Percentiles rank a stretch among this genome's conserved stretches.
phyloP scores from a whole-genome alignment of 2,888 invertebrate genomes.

The Tanypteryx hageni region DNA sequence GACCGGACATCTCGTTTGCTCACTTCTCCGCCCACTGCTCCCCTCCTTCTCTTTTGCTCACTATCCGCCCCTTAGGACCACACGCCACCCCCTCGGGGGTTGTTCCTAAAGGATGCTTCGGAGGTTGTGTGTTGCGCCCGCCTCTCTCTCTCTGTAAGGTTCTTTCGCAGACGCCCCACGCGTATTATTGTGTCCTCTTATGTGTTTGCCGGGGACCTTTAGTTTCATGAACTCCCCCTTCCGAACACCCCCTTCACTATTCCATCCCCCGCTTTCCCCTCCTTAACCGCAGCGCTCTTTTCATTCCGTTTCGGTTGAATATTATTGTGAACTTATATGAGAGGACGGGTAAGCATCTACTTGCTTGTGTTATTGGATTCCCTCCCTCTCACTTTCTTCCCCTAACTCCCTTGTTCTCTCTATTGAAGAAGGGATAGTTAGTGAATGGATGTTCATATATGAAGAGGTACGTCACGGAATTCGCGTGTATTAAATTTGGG shows the following conservation, averaged over 20 bases:
- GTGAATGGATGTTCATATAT: slow-evolving; percentile 27
- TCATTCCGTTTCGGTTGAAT: slow-evolving; percentile 56
- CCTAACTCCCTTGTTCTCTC: not conserved
- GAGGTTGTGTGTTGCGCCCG: not conserved
- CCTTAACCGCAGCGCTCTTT: slow-evolving; percentile 17
- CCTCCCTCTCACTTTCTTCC: not conserved
- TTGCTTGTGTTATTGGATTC: slow-evolving; percentile 49
- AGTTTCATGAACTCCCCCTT: not conserved
- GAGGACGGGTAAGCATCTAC: not conserved
- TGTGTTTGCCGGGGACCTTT: not conserved
- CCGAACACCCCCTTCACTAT: not conserved
- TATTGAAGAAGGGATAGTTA: slow-evolving; percentile 40
- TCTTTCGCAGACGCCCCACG: not conserved
- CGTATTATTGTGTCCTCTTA: not conserved
- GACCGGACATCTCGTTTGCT: slow-evolving; percentile 63
- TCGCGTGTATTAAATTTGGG: slow-evolving; percentile 44
- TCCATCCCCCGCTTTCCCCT: not conserved
- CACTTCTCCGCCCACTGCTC: not conserved
- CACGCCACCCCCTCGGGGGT: slow-evolving; percentile 3
- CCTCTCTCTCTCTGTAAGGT: not conserved
- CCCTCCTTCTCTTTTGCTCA: not conserved
- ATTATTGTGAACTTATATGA: slow-evolving; percentile 61
- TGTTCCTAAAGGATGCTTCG: slow-evolving; percentile 14
- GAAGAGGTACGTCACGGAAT: not conserved
- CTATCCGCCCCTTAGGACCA: not conserved